phyloP scores from a whole-genome alignment of 2,113 vertebrate species.

The Dolichotis patagonum region DNA sequence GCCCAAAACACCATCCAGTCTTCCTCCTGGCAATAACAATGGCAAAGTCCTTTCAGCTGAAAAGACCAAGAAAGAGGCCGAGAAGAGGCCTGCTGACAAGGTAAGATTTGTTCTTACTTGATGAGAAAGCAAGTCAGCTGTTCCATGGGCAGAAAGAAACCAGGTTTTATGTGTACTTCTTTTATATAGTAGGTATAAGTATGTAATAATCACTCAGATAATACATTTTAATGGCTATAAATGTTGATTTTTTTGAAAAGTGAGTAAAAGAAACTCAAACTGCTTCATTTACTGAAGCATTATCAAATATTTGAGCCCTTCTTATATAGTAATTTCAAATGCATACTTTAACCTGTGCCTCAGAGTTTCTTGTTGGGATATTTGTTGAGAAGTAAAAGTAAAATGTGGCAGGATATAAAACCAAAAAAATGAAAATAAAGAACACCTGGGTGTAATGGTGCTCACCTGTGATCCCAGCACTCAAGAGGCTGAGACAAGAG shows the following conservation, averaged over 20 bases:
- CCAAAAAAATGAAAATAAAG: background rate
- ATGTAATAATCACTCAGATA: background rate
- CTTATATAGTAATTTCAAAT: background rate
- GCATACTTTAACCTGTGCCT: background rate
- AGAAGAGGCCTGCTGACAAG: constrained; percentile 96
- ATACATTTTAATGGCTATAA: constrained; percentile 29
- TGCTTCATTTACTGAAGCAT: background rate
- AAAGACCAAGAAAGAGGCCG: constrained; percentile 95
- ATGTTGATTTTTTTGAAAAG: background rate
- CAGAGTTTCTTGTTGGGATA: background rate
- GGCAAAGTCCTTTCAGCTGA: constrained; percentile 91
- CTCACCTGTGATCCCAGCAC: background rate
- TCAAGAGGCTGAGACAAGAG: background rate
- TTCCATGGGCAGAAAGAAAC: background rate
- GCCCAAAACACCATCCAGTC: constrained; percentile 90
- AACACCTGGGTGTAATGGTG: background rate
- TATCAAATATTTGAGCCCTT: background rate
- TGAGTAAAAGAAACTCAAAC: constrained; percentile 49
- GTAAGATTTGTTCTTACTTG: constrained; percentile 83
- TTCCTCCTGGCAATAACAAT: constrained; percentile 90
- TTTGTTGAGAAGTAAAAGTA: constrained; percentile 28
- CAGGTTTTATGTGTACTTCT: background rate
- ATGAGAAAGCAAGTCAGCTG: background rate
- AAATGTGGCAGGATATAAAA: background rate
- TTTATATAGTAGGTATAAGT: background rate